Evolutionary conservation across 2,888 invertebrate genomes (phyloP).

Genomic region (Papilio demoleus): DNA sequence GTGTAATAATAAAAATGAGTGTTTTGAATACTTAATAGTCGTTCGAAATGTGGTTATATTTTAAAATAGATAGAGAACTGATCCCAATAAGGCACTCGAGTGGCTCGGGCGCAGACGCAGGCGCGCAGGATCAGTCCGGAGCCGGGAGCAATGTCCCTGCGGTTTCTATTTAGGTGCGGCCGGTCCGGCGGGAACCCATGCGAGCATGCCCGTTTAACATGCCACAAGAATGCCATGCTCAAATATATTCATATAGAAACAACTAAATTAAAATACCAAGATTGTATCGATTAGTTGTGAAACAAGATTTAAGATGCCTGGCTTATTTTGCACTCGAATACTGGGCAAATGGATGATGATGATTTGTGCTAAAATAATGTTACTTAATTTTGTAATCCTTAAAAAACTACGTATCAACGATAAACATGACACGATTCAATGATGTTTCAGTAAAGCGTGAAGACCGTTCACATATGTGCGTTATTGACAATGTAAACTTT

Average conservation of each 20-base stretch:
- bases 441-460: constrained; percentile 20
- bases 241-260: constrained; percentile 52
- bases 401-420: not conserved
- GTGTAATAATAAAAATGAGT: not conserved
- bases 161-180: constrained; percentile 83
- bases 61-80: constrained; percentile 48
- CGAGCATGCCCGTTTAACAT: constrained; percentile 73
- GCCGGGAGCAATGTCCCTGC: constrained; percentile 82
- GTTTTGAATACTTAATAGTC: not conserved
- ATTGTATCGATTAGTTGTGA: not conserved
- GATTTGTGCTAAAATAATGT: not conserved
- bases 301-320: not conserved
- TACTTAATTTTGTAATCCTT: not conserved
- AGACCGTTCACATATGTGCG: constrained; percentile 2
- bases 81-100: constrained; percentile 73
- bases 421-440: no score
- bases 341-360: not conserved
- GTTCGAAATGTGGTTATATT: not conserved
- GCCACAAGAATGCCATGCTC: constrained; percentile 73
- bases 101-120: constrained; percentile 49
- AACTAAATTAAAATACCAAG: not conserved
- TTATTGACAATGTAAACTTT: not conserved
- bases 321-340: no score
- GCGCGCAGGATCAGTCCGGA: constrained; percentile 67
- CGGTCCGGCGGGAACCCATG: constrained; percentile 74